Base-by-base conservation (phyloP, 1,140 invertebrate genomes). In the Megalonaias nervosa region DNA sequence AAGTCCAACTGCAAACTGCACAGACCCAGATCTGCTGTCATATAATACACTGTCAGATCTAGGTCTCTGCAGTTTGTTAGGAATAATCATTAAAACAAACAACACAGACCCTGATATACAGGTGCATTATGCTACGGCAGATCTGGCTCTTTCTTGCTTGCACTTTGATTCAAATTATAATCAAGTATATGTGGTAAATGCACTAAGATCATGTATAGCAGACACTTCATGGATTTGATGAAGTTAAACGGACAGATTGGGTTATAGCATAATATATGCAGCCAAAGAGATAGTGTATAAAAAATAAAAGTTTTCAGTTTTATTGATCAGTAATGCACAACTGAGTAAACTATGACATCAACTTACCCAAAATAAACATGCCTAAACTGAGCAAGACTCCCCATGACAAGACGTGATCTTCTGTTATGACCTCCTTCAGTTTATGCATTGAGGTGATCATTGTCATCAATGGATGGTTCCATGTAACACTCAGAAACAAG, bases 371-470 rank as follows among this genome's bases (percentile, higher is more conserved):
- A 16, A 89, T 85, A 77, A 92, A 91, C 55, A 88, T 85, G 17
- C 89, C 74, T 31, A 91, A 78, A 74, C 91, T 91, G 76, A 92
- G 90, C 5, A 92, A 67, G 23, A 92, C 91, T 21, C 92, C 92
- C 26, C 87, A 88, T 64, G 91, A 92, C 55, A 92, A 75, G 0
- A 90, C 86, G 84, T 92, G 92, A 61, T 91, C 89, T 66, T 88
- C 88, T 14, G 84, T 88, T n/a, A 91, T 85, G 57, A 91, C 85
- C 21, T 88, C 87, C 58, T 84, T 77, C 78, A 87, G 69, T 76
- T 87, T 87, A 76, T 87, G 73, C 76, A 89, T 77, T 15, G 85
- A 87, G 13, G 89, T 89, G 14, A 89, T 84, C 64, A 84, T 78
- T 5, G 86, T 82, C 67, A 90, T 81, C 58, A 87, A 86, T 16